These are phyloP conservation scores for Drosophila ambigua DNA, from an alignment of 1,140 invertebrate species.

Conservation along the genomic window DNA sequence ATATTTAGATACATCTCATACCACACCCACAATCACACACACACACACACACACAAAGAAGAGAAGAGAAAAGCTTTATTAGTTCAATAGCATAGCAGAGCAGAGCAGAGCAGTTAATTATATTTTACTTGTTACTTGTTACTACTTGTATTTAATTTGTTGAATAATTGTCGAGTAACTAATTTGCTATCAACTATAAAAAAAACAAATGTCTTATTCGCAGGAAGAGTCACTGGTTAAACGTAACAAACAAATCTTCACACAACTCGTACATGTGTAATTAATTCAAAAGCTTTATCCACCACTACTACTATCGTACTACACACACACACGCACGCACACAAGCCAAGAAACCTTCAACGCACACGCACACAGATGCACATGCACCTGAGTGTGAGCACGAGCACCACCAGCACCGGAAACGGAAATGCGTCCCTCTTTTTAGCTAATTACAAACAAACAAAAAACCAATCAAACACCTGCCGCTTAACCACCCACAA, in stretches of 20 bases:
- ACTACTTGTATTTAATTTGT: constrained; percentile 34
- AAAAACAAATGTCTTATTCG: constrained; percentile 59
- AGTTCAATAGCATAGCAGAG: constrained; percentile 68
- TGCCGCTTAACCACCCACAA: constrained; percentile 29
- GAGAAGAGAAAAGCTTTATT: constrained; percentile 75
- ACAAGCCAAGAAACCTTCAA: constrained; percentile 20
- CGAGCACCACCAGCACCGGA: constrained; percentile 56
- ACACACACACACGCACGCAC: constrained; percentile 8
- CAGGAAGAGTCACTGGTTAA: constrained; percentile 76
- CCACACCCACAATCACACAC: constrained; percentile 13
- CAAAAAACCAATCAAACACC: constrained; percentile 3
- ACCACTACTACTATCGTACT: background rate
- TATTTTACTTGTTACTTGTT: constrained; percentile 44
- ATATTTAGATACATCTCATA: constrained; percentile 8
- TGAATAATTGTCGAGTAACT: constrained; percentile 55
- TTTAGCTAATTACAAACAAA: constrained; percentile 46
- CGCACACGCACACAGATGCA: constrained; percentile 33
- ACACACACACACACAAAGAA: constrained; percentile 33
- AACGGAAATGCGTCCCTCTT: constrained; percentile 72
- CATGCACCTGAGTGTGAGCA: constrained; percentile 18
- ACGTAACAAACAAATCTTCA: constrained; percentile 39
- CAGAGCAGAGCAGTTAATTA: constrained; percentile 6
- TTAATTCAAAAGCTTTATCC: constrained; percentile 34
- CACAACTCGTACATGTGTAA: constrained; percentile 33
- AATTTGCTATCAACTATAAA: constrained; percentile 49